phyloP scores from a whole-genome alignment of 92 coral and sea anemone genomes.

The Paramuricea clavata region DNA sequence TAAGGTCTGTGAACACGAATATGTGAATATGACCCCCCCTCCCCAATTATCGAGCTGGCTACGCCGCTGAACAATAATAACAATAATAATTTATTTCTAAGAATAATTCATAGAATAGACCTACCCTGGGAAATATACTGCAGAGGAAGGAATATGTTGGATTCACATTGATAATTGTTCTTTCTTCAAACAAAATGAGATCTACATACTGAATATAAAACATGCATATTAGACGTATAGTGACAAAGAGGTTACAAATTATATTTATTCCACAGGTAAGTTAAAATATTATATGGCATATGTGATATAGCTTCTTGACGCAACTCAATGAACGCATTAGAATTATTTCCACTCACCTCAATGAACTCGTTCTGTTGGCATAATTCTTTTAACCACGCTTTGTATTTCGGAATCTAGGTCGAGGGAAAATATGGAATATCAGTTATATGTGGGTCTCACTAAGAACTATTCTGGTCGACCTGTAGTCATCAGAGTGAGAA shows the following conservation, averaged over 20 bases:
- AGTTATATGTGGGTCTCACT: too few relatives aligned
- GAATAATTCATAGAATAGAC: slow-evolving; percentile 26
- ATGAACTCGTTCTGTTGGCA: slow-evolving; percentile 92
- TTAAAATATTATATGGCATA: neutral
- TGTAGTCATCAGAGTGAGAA: too few relatives aligned
- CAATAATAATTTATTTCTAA: too few relatives aligned
- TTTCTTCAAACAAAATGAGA: slow-evolving; percentile 91
- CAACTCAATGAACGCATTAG: neutral
- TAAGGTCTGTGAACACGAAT: too few relatives aligned
- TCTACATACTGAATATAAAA: slow-evolving; percentile 84
- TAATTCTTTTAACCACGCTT: slow-evolving; percentile 82
- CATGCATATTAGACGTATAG: neutral
- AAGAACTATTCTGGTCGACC: too few relatives aligned
- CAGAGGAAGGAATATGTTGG: slow-evolving; percentile 92
- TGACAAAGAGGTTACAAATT: neutral
- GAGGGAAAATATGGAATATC: too few relatives aligned
- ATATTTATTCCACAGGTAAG: too few relatives aligned
- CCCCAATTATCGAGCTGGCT: too few relatives aligned
- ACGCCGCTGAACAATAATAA: too few relatives aligned
- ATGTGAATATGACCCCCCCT: too few relatives aligned
- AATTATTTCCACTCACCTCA: slow-evolving; percentile 72
- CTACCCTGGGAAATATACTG: slow-evolving; percentile 93
- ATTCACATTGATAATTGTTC: slow-evolving; percentile 84
- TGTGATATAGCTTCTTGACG: neutral
- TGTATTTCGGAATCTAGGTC: slow-evolving; percentile 78